Base-by-base conservation (phyloP, 1,140 invertebrate genomes). In the Euglossa dilemma region DNA sequence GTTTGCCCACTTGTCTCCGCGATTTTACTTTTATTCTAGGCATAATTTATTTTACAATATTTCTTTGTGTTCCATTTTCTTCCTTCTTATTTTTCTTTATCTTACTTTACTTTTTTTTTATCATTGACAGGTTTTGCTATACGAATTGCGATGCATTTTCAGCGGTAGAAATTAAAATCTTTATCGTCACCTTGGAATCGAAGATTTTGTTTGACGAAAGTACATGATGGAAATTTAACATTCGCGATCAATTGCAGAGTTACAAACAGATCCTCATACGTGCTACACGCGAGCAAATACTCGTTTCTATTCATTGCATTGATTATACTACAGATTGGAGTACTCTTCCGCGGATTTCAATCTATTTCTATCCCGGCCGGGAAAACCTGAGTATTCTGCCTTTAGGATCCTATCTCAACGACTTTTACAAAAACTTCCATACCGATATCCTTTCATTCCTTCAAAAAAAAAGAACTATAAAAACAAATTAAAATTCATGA, bases 271-370 rank as follows among this genome's bases (percentile, higher is more conserved):
- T 4, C 23, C 23, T 67, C 64, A 14, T 67, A 45, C 12, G 6
- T 11, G 23, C 20, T n/a, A 14, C 43, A 67, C 43, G 64, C 43
- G 20, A 7, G 64, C 64, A 47, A 67, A 67, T 67, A 45, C 23
- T 67, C 64, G 43, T 67, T 43, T 43, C 64, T n/a, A 16, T 67
- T 67, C 45, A 47, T 2, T 45, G 12, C 64, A 47, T 67, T 45
- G 64, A 67, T 45, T 43, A 43, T 45, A 67, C 43, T 67, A 67
- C 36, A 67, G 64, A 45, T n/a, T 45, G 36, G 43, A 67, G 64
- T 14, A 45, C 43, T 43, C 43, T 67, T 67, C 2, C n/a, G 12
- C n/a, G 12, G 23, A n/a, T 67, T 47, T 67, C 23, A 45, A 67
- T 64, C 63, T 64, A 43, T 43, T 67, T 45, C 28, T 23, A 67